A percentile compares a stretch with the other conserved stretches of the same genome.
These are phyloP conservation scores for Neogale vison DNA, from an alignment of 2,113 vertebrate species.

Conservation along the genomic window DNA sequence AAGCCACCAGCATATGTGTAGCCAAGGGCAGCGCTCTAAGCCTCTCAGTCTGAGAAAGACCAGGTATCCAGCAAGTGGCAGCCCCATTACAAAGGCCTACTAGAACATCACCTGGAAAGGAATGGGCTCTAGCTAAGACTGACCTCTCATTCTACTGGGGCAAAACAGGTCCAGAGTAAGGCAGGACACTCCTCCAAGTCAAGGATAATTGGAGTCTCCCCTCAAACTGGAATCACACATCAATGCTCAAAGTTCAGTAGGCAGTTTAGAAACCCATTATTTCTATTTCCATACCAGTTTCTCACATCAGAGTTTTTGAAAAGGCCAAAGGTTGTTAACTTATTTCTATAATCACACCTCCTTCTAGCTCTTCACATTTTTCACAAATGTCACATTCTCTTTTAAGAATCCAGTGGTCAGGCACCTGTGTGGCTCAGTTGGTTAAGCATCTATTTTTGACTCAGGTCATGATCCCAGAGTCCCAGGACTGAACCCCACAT, in stretches of 20 bases:
- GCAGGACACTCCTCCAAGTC: neutral
- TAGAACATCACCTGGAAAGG: neutral
- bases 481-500: too few relatives aligned
- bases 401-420: neutral
- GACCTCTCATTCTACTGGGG: neutral
- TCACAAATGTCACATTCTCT: neutral
- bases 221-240: neutral
- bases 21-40: neutral
- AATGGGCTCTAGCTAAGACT: neutral
- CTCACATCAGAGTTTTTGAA: neutral
- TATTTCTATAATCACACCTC: neutral
- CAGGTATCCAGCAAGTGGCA: neutral
- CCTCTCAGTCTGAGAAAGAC: neutral
- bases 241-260: neutral
- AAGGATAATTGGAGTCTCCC: neutral
- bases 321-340: neutral
- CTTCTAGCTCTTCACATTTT: neutral
- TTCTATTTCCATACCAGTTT: neutral
- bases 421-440: too few relatives aligned
- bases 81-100: fast-evolving
- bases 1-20: neutral
- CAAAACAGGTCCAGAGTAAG: neutral
- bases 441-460: too few relatives aligned
- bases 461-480: too few relatives aligned
- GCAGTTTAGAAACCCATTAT: neutral